phyloP scores from a whole-genome alignment of 1,140 invertebrate species.

The Drosophila ambigua region DNA sequence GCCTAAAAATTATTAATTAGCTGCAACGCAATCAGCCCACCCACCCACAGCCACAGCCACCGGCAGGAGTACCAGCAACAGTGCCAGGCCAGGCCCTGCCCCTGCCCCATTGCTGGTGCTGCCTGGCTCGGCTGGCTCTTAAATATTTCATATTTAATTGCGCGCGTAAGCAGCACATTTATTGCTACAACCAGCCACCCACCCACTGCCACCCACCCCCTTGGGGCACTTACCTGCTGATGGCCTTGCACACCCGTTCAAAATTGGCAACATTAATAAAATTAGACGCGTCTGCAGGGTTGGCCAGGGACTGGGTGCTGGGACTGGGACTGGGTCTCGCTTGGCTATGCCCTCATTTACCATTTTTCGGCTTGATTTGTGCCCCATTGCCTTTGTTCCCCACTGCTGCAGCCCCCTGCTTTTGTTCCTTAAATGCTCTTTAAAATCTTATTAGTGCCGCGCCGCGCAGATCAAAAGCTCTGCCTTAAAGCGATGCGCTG shows the following conservation, averaged over 20 bases:
- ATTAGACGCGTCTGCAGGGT: conserved; percentile 50
- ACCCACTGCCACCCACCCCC: background rate
- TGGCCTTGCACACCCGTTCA: conserved; percentile 48
- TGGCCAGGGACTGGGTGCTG: no score
- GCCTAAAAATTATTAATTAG: conserved; percentile 82
- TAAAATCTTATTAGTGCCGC: conserved; percentile 66
- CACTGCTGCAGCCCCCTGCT: background rate
- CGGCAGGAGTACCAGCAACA: no score
- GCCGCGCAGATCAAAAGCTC: conserved; percentile 60
- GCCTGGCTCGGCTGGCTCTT: conserved; percentile 39
- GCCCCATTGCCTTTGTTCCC: background rate
- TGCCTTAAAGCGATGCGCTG: conserved; percentile 3
- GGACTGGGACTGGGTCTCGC: no score
- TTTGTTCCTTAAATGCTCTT: conserved; percentile 51
- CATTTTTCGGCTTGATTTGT: conserved; percentile 58
- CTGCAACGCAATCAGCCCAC: conserved; percentile 5
- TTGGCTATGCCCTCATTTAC: conserved; percentile 33
- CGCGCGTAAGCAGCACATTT: conserved; percentile 75
- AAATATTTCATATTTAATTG: conserved; percentile 82
- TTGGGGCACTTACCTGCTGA: conserved; percentile 23
- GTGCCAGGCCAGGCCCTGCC: background rate
- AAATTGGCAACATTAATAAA: conserved; percentile 82
- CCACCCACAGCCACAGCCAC: background rate
- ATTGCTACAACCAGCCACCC: conserved; percentile 31
- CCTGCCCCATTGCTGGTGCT: no score